Evolutionary conservation across 35 echinoderm and acorn worm genomes (phyloP), one percentile per base, ranked within the genome.

Genomic region (Antedon bifida): DNA sequence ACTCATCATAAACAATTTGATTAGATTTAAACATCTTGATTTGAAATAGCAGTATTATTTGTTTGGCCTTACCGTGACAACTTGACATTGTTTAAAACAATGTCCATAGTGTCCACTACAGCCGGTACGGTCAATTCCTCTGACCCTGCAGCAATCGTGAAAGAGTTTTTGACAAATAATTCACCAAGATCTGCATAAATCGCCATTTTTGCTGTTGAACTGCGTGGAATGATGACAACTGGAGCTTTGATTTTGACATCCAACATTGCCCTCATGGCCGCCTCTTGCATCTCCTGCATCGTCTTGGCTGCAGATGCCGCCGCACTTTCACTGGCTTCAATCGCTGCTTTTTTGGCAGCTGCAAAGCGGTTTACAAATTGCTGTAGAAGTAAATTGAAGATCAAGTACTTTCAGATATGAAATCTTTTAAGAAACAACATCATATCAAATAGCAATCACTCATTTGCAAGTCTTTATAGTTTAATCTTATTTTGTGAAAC

Each of bases 21-120:
- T n/a, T n/a, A n/a, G n/a, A n/a, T n/a, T n/a, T n/a, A n/a, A n/a
- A n/a, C n/a, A n/a, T n/a, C n/a, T n/a, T n/a, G n/a, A n/a, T n/a
- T n/a, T n/a, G n/a, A n/a, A n/a, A n/a, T n/a, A n/a, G n/a, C n/a
- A n/a, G n/a, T n/a, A n/a, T n/a, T n/a, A n/a, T n/a, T n/a, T n/a
- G n/a, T n/a, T n/a, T n/a, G n/a, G n/a, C n/a, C n/a, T n/a, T 83
- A 99, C 95, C 95, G 84, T 36, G 90, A 99, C 13, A 99, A 83
- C 75, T 99, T 85, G 36, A 99, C 84, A 36, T 85, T 90, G 39
- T 82, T 75, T 13, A 99, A 75, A 29, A 39, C 39, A 0, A 99
- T 85, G 64, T 85, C 56, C 94, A 97, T 97, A 39, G 81, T 82
- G 75, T 99, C 95, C 64, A 99, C 33, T 8, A 97, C 79, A 42